Conservation (phyloP, 2,797 vertebrate species). For the Macropus fuliginosus region DNA sequence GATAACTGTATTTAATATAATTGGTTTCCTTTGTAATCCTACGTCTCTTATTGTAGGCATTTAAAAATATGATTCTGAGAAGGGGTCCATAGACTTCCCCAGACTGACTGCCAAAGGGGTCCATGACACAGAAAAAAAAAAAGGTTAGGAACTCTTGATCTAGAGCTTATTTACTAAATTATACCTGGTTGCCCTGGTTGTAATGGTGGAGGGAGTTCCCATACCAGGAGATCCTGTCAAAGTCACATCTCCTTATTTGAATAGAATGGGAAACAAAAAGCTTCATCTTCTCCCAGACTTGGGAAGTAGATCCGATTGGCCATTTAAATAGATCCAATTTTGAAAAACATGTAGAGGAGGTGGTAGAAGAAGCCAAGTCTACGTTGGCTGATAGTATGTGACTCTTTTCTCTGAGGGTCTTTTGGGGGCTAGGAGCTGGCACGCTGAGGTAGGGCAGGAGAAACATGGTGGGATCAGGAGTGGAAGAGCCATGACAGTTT, state of each 20-base stretch:
- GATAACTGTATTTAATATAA: neutral
- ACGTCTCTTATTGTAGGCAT: neutral
- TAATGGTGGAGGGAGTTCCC: neutral
- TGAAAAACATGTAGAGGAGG: neutral
- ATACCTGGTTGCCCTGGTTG: neutral
- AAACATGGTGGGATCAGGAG: neutral
- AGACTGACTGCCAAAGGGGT: neutral
- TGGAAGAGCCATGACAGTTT: constrained; percentile 39
- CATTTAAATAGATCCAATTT: neutral
- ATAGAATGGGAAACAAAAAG: neutral
- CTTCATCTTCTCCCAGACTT: neutral
- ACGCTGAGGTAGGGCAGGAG: constrained; percentile 28
- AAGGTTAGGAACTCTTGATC: neutral
- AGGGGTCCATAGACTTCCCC: neutral
- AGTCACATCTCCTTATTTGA: neutral
- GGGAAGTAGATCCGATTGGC: neutral
- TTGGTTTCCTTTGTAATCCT: neutral
- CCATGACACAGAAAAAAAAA: neutral
- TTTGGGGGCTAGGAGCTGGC: neutral
- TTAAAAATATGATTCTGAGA: neutral
- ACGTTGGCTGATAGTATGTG: neutral
- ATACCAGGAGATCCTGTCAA: neutral
- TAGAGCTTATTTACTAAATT: neutral
- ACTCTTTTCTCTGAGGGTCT: neutral
- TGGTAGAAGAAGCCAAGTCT: neutral